Base-by-base conservation (phyloP, 2,797 vertebrate genomes). In the Lepidocolaptes lacrymiger region DNA sequence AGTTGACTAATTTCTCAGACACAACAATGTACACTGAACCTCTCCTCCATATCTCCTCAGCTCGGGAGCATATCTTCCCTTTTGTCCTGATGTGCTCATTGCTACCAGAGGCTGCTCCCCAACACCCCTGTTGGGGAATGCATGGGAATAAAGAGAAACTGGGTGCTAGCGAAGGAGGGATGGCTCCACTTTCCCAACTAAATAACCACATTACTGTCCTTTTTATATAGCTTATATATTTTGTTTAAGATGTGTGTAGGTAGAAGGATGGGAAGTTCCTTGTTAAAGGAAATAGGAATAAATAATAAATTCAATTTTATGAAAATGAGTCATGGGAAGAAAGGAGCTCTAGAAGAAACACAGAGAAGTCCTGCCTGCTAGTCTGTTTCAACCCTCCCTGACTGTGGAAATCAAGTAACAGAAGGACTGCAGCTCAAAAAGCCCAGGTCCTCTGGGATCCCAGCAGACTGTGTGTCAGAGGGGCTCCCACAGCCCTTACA, bases 81-180 rank as follows among this genome's bases (percentile, higher is more conserved):
- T 74, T 74, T 2, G 2, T 37, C 28, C 22, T 1, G 0, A 6
- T 22, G 30, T 37, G 5, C 17, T 80, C 0, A 0, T 16, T 37
- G 7, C 43, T 17, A 8, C 8, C 10, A 36, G 37, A 93, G 46
- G 14, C 17, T 28, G 23, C 24, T 63, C 11, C 32, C 15, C 34
- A 14, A 27, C 1, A 1, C 30, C 22, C 10, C 14, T n/a, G 4
- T 12, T 34, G 7, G 8, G 30, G 3, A 91, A 39, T 19, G 8
- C 14, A n/a, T 3, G 1, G 15, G 30, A 83, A 58, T 20, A 41
- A 69, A 71, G 26, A 23, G 27, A 64, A 89, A 43, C 5, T 10
- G 22, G 3, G 7, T 52, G 11, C 13, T 61, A 23, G 10, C 12
- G 52, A 23, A 48, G 39, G 19, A 85, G 10, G 5, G 10, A 4